phyloP scores from a whole-genome alignment of 2,113 vertebrate genomes.

The Gobius niger region DNA sequence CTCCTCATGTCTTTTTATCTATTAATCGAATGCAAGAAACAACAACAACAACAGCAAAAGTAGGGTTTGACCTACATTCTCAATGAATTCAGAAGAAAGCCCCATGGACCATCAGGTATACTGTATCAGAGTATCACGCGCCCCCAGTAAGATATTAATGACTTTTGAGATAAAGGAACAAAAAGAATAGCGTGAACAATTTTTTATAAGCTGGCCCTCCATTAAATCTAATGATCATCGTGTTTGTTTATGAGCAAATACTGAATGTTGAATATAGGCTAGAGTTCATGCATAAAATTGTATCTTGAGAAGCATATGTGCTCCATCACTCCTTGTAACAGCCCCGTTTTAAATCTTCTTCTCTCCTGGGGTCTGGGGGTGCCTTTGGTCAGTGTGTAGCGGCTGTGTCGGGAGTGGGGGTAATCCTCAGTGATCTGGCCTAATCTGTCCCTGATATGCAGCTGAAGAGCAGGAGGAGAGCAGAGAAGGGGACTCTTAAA shows the following conservation, averaged over 20 bases:
- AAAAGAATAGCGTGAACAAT: background rate
- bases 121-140: conserved; percentile 11
- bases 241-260: too few relatives aligned
- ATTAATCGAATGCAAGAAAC: conserved; percentile 46
- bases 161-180: background rate
- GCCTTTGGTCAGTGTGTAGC: conserved; percentile 65
- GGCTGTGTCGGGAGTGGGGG: conserved; percentile 64
- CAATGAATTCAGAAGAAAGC: conserved; percentile 34
- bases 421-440: conserved; percentile 80
- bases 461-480: conserved; percentile 64
- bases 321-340: background rate
- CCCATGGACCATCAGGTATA: conserved; percentile 47
- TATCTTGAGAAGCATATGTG: background rate
- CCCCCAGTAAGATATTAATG: background rate
- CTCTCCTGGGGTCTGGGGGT: conserved; percentile 23
- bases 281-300: too few relatives aligned
- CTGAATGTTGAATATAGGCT: too few relatives aligned
- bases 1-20: conserved; percentile 38
- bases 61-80: conserved; percentile 62
- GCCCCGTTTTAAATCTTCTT: conserved; percentile 5
- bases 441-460: conserved; percentile 82
- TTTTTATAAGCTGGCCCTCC: too few relatives aligned
- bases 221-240: too few relatives aligned
- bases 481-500: conserved; percentile 35
- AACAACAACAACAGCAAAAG: conserved; percentile 44